Conservation (phyloP, 2,797 vertebrate species). For the Hyperoplus lanceolatus region DNA sequence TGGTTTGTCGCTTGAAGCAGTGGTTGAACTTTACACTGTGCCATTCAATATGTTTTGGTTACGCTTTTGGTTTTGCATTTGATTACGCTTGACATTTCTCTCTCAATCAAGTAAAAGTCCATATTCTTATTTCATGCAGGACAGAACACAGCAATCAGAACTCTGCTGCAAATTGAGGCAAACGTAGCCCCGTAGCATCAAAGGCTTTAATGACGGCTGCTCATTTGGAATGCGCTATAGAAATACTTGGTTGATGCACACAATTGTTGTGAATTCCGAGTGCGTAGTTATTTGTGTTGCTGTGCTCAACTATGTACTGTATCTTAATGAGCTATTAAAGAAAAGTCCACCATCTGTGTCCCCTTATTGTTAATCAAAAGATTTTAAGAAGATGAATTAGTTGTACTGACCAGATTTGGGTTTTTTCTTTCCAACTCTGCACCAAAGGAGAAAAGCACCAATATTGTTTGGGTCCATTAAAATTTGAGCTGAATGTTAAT, state of each 20-base stretch:
- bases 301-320: conserved; percentile 2
- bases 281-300: neutral
- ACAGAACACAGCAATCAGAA: conserved; percentile 13
- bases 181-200: conserved; percentile 26
- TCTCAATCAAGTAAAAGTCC: conserved; percentile 1
- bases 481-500: conserved; percentile 44
- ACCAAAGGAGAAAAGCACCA: neutral
- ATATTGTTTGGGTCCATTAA: conserved; percentile 22
- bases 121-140: conserved; percentile 23
- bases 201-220: conserved; percentile 13
- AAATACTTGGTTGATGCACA: neutral
- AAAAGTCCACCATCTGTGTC: conserved; percentile 17
- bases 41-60: conserved; percentile 11
- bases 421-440: conserved; percentile 10
- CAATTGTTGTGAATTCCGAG: neutral
- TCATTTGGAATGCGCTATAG: conserved; percentile 11
- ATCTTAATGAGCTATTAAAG: conserved; percentile 22
- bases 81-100: conserved; percentile 21
- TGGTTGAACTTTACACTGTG: conserved; percentile 30
- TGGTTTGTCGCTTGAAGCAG: conserved; percentile 26
- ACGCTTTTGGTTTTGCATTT: neutral
- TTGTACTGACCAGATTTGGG: conserved; percentile 1
- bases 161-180: conserved; percentile 19
- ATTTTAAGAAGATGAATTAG: conserved; percentile 17
- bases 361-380: conserved; percentile 27